Percentiles rank a stretch among this genome's conserved stretches.
These are phyloP conservation scores for Apostichopus leukothele DNA, from an alignment of 53 echinoderm and acorn worm genomes.

Conservation along the genomic window DNA sequence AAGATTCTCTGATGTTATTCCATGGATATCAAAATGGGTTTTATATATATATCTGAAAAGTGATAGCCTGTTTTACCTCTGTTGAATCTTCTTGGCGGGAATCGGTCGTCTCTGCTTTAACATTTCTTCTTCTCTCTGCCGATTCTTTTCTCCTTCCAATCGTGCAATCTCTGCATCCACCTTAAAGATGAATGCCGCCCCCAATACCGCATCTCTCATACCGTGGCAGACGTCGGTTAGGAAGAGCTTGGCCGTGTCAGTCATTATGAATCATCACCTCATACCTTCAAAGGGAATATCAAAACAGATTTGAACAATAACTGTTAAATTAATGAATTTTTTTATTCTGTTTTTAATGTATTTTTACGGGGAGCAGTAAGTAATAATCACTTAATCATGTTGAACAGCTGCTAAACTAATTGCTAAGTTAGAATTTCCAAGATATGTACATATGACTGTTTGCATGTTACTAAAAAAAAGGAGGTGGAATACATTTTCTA, in stretches of 20 bases:
- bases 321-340: too few species aligned
- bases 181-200: conserved; percentile 78
- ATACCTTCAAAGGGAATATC: background rate
- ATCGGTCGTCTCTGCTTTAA: conserved; percentile 62
- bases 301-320: background rate
- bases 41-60: too few species aligned
- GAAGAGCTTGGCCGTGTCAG: conserved; percentile 67
- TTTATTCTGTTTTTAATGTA: too few species aligned
- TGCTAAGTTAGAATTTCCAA: too few species aligned
- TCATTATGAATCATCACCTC: conserved; percentile 51
- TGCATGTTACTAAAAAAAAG: too few species aligned
- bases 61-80: background rate
- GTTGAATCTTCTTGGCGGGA: conserved; percentile 2
- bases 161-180: conserved; percentile 84
- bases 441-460: too few species aligned
- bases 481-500: too few species aligned
- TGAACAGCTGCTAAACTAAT: too few species aligned
- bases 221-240: conserved; percentile 71
- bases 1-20: too few species aligned
- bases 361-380: too few species aligned
- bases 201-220: conserved; percentile 88
- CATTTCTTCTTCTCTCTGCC: conserved; percentile 69
- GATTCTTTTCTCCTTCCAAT: conserved; percentile 65
- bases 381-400: background rate
- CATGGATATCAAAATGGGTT: too few species aligned